These are phyloP conservation scores for Apoda limacodes DNA, from an alignment of 2,888 invertebrate species.

Conservation along the genomic window DNA sequence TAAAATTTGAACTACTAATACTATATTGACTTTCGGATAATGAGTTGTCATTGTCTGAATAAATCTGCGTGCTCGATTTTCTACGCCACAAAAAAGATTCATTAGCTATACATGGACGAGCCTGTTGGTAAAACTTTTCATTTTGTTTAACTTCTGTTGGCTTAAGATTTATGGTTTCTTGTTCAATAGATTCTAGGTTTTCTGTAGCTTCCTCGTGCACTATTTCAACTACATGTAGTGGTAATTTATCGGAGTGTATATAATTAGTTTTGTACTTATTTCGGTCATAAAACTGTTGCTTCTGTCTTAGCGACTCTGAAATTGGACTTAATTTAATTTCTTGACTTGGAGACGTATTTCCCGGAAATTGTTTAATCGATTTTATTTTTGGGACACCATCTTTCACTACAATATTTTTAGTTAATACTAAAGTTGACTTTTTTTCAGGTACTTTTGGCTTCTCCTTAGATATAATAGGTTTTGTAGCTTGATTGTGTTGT, in stretches of 20 bases:
- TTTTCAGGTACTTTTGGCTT: slow-evolving; percentile 74
- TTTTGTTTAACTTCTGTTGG: slow-evolving; percentile 15
- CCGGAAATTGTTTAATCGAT: slow-evolving; percentile 41
- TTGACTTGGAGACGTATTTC: slow-evolving; percentile 27
- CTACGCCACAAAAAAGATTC: slow-evolving; percentile 75
- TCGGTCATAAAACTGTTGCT: slow-evolving; percentile 50
- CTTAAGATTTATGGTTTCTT: slow-evolving; percentile 14
- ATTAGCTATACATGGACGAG: slow-evolving; percentile 61
- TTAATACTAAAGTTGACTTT: slow-evolving; percentile 62
- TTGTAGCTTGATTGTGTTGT: slow-evolving; percentile 42
- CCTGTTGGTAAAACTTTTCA: slow-evolving; percentile 35
- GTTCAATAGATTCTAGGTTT: slow-evolving; percentile 14
- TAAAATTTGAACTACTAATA: slow-evolving; percentile 38
- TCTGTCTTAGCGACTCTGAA: slow-evolving; percentile 31
- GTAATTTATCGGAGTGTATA: slow-evolving; percentile 54
- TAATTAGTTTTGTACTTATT: slow-evolving; percentile 61
- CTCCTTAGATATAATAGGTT: slow-evolving; percentile 40
- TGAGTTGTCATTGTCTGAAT: slow-evolving; percentile 47
- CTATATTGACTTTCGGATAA: slow-evolving; percentile 44
- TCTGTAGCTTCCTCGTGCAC: slow-evolving; percentile 56
- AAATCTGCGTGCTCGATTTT: slow-evolving; percentile 52
- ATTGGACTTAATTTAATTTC: slow-evolving; percentile 17
- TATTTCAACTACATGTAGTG: slow-evolving; percentile 55
- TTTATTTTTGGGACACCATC: slow-evolving; percentile 65
- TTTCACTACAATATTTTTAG: slow-evolving; percentile 63